These are phyloP conservation scores for Beris chalybata DNA, from an alignment of 2,888 invertebrate species.

Conservation along the genomic window DNA sequence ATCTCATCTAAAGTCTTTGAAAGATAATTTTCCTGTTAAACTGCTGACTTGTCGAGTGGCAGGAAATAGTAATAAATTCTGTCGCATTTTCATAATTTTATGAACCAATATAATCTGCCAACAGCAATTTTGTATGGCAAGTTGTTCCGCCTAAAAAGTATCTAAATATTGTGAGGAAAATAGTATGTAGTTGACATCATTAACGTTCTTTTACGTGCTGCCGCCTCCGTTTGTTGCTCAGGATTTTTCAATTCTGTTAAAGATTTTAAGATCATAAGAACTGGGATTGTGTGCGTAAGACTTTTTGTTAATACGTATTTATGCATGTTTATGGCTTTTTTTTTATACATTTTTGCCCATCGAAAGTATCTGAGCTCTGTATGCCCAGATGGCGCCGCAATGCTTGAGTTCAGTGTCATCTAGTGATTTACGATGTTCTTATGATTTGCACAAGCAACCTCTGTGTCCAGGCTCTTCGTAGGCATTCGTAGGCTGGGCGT, in stretches of 20 bases:
- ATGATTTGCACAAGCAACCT: slow-evolving; percentile 10
- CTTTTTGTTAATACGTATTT: not conserved
- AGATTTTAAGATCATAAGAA: too few species aligned
- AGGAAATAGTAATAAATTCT: slow-evolving; percentile 15
- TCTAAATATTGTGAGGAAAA: not conserved
- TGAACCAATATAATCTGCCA: not conserved
- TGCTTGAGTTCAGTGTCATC: slow-evolving; percentile 31
- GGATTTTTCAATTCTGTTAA: slow-evolving; percentile 16
- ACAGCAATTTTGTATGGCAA: not conserved
- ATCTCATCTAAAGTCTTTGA: too few species aligned
- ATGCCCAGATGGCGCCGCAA: slow-evolving; percentile 23
- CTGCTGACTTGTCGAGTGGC: slow-evolving; percentile 19
- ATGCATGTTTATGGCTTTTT: not conserved
- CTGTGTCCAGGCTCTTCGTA: not conserved
- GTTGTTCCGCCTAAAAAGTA: not conserved
- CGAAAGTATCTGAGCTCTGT: not conserved
- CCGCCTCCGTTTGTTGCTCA: not conserved
- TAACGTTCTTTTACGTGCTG: slow-evolving; percentile 10
- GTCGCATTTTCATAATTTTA: slow-evolving; percentile 15
- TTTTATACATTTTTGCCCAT: too few species aligned
- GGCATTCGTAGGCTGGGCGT: slow-evolving; percentile 3
- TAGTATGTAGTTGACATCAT: slow-evolving; percentile 6
- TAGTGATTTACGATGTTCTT: slow-evolving; percentile 33
- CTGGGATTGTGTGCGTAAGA: too few species aligned
- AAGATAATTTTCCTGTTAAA: slow-evolving; percentile 14